These are phyloP conservation scores for Symphodus melops DNA, from an alignment of 2,113 vertebrate genomes.

Conservation along the genomic window DNA sequence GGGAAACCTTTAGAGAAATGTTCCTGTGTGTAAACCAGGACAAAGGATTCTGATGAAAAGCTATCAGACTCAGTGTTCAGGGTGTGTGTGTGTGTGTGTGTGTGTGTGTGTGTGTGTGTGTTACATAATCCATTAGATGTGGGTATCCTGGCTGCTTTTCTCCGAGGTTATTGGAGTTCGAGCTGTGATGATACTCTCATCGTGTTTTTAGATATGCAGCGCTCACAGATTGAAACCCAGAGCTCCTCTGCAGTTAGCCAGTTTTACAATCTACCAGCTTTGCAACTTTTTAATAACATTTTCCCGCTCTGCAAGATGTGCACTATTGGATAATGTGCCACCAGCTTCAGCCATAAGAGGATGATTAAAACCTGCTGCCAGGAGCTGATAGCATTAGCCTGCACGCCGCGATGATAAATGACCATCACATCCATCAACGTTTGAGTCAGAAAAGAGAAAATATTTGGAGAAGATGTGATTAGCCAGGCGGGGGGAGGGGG, in stretches of 20 bases:
- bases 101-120: conserved; percentile 4
- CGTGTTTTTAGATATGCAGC: conserved; percentile 54
- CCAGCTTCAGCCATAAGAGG: conserved; percentile 66
- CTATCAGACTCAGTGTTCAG: conserved; percentile 42
- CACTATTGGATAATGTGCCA: conserved; percentile 72
- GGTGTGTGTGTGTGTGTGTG: conserved; percentile 14
- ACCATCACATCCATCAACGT: conserved; percentile 71
- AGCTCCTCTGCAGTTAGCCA: conserved; percentile 43
- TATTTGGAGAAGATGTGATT: conserved; percentile 63
- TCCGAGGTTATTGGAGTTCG: conserved; percentile 59
- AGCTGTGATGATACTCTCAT: conserved; percentile 62
- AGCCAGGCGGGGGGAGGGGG: conserved; percentile 24
- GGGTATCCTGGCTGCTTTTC: conserved; percentile 17
- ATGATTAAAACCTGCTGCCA: conserved; percentile 77
- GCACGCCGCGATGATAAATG: conserved; percentile 61
- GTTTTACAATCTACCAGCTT: conserved; percentile 66
- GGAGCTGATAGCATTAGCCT: conserved; percentile 70
- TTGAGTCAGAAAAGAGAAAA: conserved; percentile 58
- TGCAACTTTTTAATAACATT: conserved; percentile 81
- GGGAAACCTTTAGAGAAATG: conserved; percentile 24
- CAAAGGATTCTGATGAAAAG: conserved; percentile 37
- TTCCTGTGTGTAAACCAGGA: not conserved
- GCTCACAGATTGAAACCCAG: conserved; percentile 56
- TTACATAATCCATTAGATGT: too few relatives aligned
- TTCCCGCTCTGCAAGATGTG: conserved; percentile 68